Evolutionary conservation across 2,797 vertebrate species (phyloP).

Genomic region (Okamejei kenojei): DNA sequence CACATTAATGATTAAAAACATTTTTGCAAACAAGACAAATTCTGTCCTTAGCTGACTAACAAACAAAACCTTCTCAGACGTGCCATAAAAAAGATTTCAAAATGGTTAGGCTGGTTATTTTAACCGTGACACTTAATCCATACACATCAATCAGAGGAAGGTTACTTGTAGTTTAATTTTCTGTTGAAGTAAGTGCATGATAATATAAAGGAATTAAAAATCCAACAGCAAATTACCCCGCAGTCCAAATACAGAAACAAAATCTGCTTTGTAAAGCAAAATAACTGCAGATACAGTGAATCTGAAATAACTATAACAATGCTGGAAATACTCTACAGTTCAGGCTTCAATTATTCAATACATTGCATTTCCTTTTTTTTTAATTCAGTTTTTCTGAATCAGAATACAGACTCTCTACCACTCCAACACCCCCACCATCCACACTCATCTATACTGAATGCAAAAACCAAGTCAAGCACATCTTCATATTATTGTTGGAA

Average conservation of each 20-base stretch:
- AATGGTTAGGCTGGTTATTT: constrained; percentile 29
- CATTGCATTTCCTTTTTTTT: no score
- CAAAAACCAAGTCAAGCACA: not conserved
- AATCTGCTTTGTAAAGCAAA: not conserved
- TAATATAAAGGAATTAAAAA: constrained; percentile 21
- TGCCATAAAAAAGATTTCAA: constrained; percentile 32
- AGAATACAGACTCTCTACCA: not conserved
- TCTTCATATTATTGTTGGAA: not conserved
- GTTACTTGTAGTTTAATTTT: constrained; percentile 17
- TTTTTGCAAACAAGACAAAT: not conserved
- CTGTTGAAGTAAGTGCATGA: not conserved
- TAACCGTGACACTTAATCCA: constrained; percentile 34
- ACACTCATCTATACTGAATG: not conserved
- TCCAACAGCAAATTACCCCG: not conserved
- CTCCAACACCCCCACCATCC: not conserved
- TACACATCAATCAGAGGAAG: constrained; percentile 34
- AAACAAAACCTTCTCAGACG: constrained; percentile 20
- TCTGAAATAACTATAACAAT: no score
- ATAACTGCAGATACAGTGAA: no score
- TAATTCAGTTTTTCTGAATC: not conserved
- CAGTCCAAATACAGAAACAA: not conserved
- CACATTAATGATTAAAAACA: constrained; percentile 17
- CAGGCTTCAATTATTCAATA: no score
- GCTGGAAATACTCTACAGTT: no score
- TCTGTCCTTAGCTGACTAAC: not conserved